phyloP scores from a whole-genome alignment of 1,140 invertebrate genomes.

The Choristoneura fumiferana region DNA sequence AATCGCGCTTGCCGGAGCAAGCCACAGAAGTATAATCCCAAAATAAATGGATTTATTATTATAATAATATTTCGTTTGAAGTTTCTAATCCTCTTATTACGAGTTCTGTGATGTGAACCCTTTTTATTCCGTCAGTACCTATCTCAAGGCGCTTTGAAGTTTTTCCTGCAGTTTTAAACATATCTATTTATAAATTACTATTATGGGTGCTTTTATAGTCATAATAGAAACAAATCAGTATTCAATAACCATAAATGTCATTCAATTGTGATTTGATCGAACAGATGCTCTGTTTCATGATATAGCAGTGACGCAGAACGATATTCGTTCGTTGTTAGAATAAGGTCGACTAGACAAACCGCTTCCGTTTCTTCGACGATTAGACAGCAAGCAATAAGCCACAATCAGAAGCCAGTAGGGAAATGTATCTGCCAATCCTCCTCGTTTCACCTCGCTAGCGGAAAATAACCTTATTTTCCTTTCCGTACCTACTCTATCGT shows the following conservation, averaged over 20 bases:
- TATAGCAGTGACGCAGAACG: conserved; percentile 3
- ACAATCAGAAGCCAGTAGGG: not conserved
- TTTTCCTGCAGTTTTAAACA: too few relatives aligned
- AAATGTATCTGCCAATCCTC: conserved; percentile 1
- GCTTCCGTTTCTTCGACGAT: not conserved
- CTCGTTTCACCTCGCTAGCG: not conserved
- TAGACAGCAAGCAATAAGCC: not conserved
- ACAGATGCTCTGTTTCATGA: not conserved
- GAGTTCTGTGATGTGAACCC: too few relatives aligned
- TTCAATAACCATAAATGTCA: conserved; percentile 18
- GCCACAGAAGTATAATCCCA: too few relatives aligned
- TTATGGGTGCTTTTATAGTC: conserved; percentile 7
- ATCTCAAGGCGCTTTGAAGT: too few relatives aligned
- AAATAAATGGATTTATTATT: too few relatives aligned
- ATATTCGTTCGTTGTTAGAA: not conserved
- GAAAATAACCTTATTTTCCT: too few relatives aligned
- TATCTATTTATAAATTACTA: not conserved
- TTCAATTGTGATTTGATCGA: conserved; percentile 15
- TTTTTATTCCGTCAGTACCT: too few relatives aligned
- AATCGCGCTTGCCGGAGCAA: too few relatives aligned
- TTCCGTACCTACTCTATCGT: not conserved
- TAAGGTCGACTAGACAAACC: not conserved
- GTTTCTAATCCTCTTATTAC: too few relatives aligned
- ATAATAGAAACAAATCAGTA: conserved; percentile 14
- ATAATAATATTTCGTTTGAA: too few relatives aligned